Evolutionary conservation across 2,797 vertebrate species (phyloP).

Genomic region (Eulemur rubriventer): DNA sequence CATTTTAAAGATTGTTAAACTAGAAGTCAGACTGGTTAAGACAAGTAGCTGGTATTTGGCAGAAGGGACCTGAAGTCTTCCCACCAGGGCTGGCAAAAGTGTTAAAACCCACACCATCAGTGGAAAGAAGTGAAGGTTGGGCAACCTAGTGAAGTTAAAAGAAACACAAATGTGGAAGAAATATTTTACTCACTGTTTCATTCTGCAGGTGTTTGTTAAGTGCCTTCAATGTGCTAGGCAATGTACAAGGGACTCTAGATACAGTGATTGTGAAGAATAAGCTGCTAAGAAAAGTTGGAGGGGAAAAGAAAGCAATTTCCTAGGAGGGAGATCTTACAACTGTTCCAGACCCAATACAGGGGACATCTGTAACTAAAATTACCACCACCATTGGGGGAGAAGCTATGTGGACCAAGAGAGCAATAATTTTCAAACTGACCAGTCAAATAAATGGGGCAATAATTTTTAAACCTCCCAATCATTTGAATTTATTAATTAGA

Average conservation of each 20-base stretch:
- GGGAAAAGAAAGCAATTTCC: constrained; percentile 39
- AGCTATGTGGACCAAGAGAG: background rate
- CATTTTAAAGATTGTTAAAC: constrained; percentile 11
- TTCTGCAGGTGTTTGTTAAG: background rate
- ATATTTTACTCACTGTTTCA: background rate
- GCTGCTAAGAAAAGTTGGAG: constrained; percentile 15
- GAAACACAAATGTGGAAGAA: background rate
- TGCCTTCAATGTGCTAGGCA: background rate
- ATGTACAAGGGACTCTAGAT: background rate
- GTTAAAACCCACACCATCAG: background rate
- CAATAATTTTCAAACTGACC: constrained; percentile 12
- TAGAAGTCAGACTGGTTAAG: constrained; percentile 29
- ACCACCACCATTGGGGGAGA: background rate
- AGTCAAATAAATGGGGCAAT: background rate
- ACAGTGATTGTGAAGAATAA: background rate
- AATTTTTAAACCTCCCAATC: constrained; percentile 18
- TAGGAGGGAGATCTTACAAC: background rate
- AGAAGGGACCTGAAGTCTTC: background rate
- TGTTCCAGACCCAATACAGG: background rate
- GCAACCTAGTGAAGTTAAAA: background rate
- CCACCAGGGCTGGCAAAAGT: background rate
- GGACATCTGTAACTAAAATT: constrained; percentile 35
- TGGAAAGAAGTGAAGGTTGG: background rate
- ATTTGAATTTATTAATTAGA: constrained; percentile 35
- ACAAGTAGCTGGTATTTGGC: background rate